Evolutionary conservation across 2,113 vertebrate species (phyloP).

Genomic region (Aphelocoma coerulescens): DNA sequence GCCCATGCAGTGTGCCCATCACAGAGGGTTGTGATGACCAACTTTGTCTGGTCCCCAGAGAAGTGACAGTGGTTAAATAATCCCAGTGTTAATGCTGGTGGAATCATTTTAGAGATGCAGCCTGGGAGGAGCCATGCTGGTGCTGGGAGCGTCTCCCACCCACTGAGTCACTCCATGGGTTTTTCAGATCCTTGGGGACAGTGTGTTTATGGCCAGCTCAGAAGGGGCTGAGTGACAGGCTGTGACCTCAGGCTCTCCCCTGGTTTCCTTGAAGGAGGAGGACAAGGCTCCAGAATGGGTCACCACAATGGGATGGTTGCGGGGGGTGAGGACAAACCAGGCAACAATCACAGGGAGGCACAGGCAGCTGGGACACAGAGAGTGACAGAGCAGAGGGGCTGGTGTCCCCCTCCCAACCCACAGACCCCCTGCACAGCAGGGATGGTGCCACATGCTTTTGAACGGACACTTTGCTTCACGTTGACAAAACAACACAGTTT

Average conservation of each 20-base stretch:
- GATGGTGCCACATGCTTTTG: neutral
- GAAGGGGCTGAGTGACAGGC: neutral
- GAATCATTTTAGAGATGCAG: neutral
- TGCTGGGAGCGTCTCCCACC: accelerated
- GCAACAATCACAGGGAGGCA: neutral
- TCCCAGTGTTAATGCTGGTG: neutral
- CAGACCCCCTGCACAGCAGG: neutral
- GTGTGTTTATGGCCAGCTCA: neutral
- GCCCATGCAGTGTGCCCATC: accelerated
- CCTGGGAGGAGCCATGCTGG: neutral
- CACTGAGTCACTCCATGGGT: neutral
- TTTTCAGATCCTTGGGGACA: neutral
- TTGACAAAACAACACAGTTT: neutral
- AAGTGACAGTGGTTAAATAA: neutral
- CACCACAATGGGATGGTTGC: accelerated
- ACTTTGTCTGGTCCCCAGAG: neutral
- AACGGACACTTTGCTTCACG: neutral
- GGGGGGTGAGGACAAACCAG: neutral
- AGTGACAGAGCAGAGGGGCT: neutral
- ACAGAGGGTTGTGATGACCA: neutral
- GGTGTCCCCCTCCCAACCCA: neutral
- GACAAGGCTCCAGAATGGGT: neutral
- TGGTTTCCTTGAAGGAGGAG: neutral
- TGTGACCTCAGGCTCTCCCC: neutral
- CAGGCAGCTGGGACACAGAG: neutral